These are phyloP conservation scores for Fopius arisanus DNA, from an alignment of 1,140 invertebrate genomes.

Conservation along the genomic window DNA sequence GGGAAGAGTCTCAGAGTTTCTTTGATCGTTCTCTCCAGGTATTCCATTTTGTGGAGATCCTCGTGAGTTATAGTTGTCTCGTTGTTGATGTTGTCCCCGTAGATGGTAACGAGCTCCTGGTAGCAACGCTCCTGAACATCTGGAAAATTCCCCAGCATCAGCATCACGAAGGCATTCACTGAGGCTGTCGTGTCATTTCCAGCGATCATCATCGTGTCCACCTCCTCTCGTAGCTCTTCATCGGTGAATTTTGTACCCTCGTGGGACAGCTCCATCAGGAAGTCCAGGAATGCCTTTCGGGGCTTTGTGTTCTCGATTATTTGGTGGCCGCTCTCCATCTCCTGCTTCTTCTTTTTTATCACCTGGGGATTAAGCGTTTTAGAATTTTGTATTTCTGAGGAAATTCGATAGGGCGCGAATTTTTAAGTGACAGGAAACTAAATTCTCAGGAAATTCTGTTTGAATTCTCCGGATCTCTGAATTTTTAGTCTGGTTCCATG, in stretches of 20 bases:
- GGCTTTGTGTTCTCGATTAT: conserved; percentile 19
- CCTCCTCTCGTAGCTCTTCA: conserved; percentile 74
- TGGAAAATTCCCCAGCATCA: conserved; percentile 69
- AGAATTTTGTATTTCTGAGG: no score
- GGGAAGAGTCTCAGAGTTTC: conserved; percentile 73
- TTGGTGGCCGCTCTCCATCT: background rate
- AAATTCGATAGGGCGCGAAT: conserved; percentile 38
- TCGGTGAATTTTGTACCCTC: conserved; percentile 56
- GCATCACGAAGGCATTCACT: conserved; percentile 68
- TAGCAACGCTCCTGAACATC: conserved; percentile 70
- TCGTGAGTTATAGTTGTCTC: conserved; percentile 53
- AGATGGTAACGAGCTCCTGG: conserved; percentile 67
- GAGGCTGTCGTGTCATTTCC: conserved; percentile 80
- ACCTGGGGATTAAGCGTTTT: conserved; percentile 20
- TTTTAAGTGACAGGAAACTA: no score
- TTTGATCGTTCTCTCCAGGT: conserved; percentile 71
- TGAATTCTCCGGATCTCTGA: no score
- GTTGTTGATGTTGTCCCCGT: conserved; percentile 50
- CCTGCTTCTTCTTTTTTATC: background rate
- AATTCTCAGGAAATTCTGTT: no score
- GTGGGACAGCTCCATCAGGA: conserved; percentile 64
- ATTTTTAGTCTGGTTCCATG: no score
- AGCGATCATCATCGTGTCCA: conserved; percentile 79
- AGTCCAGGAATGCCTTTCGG: conserved; percentile 71
- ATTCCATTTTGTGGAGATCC: conserved; percentile 69